These are phyloP conservation scores for Tetragnatha montana DNA, from an alignment of 2,888 invertebrate species.

Conservation along the genomic window DNA sequence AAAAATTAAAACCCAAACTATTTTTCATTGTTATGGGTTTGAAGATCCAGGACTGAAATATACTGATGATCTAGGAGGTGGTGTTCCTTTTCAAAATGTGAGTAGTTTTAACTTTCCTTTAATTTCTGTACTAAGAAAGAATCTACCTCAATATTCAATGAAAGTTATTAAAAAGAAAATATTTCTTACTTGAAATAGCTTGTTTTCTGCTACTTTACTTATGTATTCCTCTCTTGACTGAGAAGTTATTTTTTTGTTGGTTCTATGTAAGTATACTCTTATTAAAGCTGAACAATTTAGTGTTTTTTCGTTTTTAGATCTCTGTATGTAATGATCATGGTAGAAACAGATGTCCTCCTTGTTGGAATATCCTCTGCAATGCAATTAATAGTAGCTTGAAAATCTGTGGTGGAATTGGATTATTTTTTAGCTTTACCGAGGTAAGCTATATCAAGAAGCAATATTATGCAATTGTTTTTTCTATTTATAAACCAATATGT, in stretches of 20 bases:
- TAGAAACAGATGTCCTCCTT: slow-evolving; percentile 72
- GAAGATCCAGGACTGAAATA: slow-evolving; percentile 77
- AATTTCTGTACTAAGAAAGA: not conserved
- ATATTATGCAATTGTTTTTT: no score
- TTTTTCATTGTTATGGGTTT: slow-evolving; percentile 92
- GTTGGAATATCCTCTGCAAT: slow-evolving; percentile 80
- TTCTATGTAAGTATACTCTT: not conserved
- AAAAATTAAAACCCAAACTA: slow-evolving; percentile 85
- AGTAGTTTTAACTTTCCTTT: not conserved
- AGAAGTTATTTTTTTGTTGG: not conserved
- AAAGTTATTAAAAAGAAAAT: not conserved
- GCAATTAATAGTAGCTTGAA: slow-evolving; percentile 91
- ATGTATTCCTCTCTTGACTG: no score
- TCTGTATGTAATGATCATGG: slow-evolving; percentile 64
- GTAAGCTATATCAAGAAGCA: slow-evolving; percentile 78
- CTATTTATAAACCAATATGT: no score
- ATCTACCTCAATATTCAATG: not conserved
- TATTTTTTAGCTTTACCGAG: slow-evolving; percentile 98
- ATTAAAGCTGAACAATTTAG: not conserved
- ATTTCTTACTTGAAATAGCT: not conserved
- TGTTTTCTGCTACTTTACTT: no score
- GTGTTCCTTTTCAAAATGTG: slow-evolving; percentile 80
- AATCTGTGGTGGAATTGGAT: slow-evolving; percentile 91
- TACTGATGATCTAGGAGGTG: slow-evolving; percentile 71
- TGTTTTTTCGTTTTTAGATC: slow-evolving; percentile 38